phyloP scores from a whole-genome alignment of 2,113 vertebrate species.

The Dipodomys spectabilis region DNA sequence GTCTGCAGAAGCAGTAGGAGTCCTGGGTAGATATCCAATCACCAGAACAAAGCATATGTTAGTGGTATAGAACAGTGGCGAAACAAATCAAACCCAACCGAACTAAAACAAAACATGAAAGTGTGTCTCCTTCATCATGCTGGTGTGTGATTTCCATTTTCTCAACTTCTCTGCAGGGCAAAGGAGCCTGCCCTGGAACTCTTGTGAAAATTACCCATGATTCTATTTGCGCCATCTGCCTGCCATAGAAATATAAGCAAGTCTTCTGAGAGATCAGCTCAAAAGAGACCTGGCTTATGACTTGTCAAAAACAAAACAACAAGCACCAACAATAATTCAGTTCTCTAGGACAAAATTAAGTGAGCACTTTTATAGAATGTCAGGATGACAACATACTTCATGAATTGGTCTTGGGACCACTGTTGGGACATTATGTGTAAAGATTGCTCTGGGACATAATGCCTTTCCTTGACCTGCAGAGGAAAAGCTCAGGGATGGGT shows the following conservation, averaged over 20 bases:
- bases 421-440: neutral
- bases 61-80: neutral
- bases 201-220: neutral
- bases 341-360: neutral
- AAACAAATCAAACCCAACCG: neutral
- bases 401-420: neutral
- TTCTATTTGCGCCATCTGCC: rapidly evolving
- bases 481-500: neutral
- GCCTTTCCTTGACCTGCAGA: neutral
- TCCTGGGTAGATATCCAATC: neutral
- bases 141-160: neutral
- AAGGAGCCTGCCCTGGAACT: no score
- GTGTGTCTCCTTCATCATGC: neutral
- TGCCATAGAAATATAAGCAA: rapidly evolving
- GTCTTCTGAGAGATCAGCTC: neutral
- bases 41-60: neutral
- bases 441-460: neutral
- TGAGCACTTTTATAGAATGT: neutral
- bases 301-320: neutral
- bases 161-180: neutral
- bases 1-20: neutral
- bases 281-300: no score
- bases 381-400: neutral
- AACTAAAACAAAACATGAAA: neutral
- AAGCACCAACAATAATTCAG: neutral